Percentiles rank a stretch among this genome's conserved stretches.
Evolutionary conservation across 2,888 invertebrate species (phyloP).

Genomic region (Cheilosia grossa): DNA sequence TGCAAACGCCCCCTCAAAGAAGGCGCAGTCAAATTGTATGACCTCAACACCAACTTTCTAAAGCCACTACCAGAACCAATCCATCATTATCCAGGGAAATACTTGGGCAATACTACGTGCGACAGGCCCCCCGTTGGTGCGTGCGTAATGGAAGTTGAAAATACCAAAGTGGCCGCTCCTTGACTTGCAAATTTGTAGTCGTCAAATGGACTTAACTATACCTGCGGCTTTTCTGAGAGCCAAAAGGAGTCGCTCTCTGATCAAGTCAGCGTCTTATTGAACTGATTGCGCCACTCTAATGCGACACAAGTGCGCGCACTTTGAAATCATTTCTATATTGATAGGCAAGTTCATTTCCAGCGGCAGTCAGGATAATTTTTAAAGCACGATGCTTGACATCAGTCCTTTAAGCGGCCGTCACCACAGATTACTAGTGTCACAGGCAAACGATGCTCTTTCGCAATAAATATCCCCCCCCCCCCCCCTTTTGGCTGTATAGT

Average conservation of each 20-base stretch:
- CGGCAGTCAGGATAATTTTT: neutral
- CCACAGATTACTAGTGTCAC: constrained; percentile 36
- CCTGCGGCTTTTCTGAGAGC: too few relatives aligned
- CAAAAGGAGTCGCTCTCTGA: neutral
- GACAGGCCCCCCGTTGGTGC: too few relatives aligned
- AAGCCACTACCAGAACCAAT: too few relatives aligned
- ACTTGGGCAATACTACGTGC: too few relatives aligned
- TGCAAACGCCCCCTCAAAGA: too few relatives aligned
- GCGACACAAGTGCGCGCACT: constrained; percentile 5
- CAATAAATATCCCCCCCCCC: constrained; percentile 22
- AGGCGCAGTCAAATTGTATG: too few relatives aligned
- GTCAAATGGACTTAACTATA: too few relatives aligned
- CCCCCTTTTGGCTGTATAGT: neutral
- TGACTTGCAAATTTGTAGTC: too few relatives aligned
- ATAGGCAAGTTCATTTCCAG: constrained; percentile 4
- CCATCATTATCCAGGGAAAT: too few relatives aligned
- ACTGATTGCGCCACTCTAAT: neutral
- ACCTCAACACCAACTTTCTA: too few relatives aligned
- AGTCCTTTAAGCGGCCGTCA: constrained; percentile 20
- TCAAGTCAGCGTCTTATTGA: neutral
- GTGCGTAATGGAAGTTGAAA: too few relatives aligned
- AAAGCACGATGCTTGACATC: neutral
- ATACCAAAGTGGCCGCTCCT: too few relatives aligned
- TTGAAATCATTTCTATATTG: constrained; percentile 3
- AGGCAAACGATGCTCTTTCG: constrained; percentile 21